Evolutionary conservation across 2,113 vertebrate genomes (phyloP).

Genomic region (Oenanthe oenanthe): DNA sequence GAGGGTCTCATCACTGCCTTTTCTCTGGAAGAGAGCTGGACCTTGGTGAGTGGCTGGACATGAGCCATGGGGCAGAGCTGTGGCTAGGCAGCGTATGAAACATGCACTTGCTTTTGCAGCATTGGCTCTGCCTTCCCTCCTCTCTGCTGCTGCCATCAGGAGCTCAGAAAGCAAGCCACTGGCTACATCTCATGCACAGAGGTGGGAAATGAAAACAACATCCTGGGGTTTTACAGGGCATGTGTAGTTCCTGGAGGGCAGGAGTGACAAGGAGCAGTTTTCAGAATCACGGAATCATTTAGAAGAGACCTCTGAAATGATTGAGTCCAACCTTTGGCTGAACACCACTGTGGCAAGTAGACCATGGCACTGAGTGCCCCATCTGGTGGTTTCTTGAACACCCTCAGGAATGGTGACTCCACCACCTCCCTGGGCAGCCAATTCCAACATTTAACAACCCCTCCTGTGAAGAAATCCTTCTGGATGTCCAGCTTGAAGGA

Average conservation of each 20-base stretch:
- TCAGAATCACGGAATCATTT: not conserved
- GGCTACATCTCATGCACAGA: fast-evolving
- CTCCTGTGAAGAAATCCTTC: not conserved
- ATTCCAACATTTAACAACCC: not conserved
- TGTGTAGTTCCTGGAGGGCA: fast-evolving
- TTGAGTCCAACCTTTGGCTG: not conserved
- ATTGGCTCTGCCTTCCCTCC: not conserved
- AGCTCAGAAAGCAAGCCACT: not conserved
- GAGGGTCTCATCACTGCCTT: not conserved
- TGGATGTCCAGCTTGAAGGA: not conserved
- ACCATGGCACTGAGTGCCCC: too few relatives aligned
- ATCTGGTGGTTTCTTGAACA: not conserved
- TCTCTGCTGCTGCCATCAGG: not conserved
- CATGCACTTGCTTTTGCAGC: not conserved
- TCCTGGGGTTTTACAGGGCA: not conserved
- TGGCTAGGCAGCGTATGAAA: not conserved
- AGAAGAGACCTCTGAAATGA: not conserved
- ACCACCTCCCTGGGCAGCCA: not conserved
- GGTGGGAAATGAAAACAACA: fast-evolving
- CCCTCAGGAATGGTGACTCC: not conserved
- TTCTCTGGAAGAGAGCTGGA: not conserved
- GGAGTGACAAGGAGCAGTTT: not conserved
- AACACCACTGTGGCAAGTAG: not conserved
- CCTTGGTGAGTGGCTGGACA: not conserved
- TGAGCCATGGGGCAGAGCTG: not conserved